These are phyloP conservation scores for Bos taurus DNA, from an alignment of 2,113 vertebrate species.

Conservation along the genomic window ARS-UCD2.0 NC_037343.1:1947001-1947500, in stretches of 20 bases:
- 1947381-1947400: neutral
- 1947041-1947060: neutral
- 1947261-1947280: neutral
- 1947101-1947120: accelerated
- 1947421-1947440: neutral
- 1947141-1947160: accelerated
- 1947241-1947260: neutral
- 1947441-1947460: neutral
- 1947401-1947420: neutral
- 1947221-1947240: neutral
- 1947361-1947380: neutral
- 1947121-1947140: neutral
- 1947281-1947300: neutral
- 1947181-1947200: neutral
- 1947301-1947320: neutral
- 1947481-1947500: neutral
- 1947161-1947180: neutral
- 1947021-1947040: neutral
- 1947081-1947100: accelerated
- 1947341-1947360: too few species aligned
- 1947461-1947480: neutral
- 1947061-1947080: neutral
- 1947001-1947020: neutral
- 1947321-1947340: neutral
- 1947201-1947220: neutral